These are phyloP conservation scores for Protophormia terraenovae DNA, from an alignment of 2,888 invertebrate genomes.

Conservation along the genomic window DNA sequence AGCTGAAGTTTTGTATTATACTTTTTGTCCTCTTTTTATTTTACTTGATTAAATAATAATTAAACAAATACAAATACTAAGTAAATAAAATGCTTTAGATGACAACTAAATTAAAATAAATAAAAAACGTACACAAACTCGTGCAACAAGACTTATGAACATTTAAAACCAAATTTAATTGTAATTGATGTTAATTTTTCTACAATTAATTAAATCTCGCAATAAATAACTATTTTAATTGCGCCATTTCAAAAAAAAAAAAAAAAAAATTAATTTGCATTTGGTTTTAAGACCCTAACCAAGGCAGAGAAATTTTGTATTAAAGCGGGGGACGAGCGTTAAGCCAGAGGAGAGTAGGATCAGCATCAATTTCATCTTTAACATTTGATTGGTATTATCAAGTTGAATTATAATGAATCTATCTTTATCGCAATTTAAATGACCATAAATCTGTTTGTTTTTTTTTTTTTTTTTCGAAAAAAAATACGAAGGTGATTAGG, in stretches of 20 bases:
- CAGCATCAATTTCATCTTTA: neutral
- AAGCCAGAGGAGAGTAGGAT: neutral
- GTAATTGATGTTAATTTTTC: constrained; percentile 53
- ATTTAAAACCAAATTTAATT: constrained; percentile 33
- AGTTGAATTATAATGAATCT: constrained; percentile 17
- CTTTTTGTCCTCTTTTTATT: too few relatives aligned
- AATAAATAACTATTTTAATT: constrained; percentile 42
- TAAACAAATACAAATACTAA: neutral
- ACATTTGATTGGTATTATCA: constrained; percentile 38
- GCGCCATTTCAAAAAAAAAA: constrained; percentile 40
- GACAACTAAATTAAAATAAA: neutral
- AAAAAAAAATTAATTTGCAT: too few relatives aligned
- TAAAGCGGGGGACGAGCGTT: neutral
- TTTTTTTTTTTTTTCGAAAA: neutral
- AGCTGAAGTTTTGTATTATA: too few relatives aligned
- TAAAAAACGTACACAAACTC: neutral
- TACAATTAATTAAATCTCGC: constrained; percentile 53
- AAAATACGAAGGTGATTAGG: constrained; percentile 20
- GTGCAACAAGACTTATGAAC: neutral
- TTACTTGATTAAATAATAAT: neutral
- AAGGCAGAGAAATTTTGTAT: neutral
- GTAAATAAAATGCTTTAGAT: neutral
- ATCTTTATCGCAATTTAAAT: constrained; percentile 43
- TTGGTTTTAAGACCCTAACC: too few relatives aligned
- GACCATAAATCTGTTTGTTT: constrained; percentile 8